These are phyloP conservation scores for Azorinus chamasolen DNA, from an alignment of 2,888 invertebrate species.

Conservation along the genomic window DNA sequence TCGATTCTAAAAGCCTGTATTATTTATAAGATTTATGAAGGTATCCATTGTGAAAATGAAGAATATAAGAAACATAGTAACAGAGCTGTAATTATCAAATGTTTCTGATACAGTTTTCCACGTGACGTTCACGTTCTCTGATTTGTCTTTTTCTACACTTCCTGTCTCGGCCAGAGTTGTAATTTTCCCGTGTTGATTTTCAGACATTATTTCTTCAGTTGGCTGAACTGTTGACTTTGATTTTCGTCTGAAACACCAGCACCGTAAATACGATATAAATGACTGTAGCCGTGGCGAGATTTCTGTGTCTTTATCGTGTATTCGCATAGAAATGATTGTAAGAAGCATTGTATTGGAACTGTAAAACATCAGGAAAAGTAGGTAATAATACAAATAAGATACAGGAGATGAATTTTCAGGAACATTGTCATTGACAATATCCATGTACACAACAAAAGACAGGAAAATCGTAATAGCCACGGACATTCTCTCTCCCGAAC, in stretches of 20 bases:
- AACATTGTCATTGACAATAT: constrained; percentile 50
- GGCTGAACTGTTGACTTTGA: no score
- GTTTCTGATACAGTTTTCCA: constrained; percentile 43
- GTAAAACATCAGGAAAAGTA: constrained; percentile 40
- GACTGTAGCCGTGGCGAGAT: constrained; percentile 5
- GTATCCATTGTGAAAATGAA: neutral
- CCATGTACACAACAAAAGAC: constrained; percentile 57
- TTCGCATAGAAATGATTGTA: constrained; percentile 39
- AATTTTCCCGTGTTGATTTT: no score
- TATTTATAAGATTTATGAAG: constrained; percentile 5
- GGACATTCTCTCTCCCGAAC: constrained; percentile 52
- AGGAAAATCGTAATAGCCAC: constrained; percentile 52
- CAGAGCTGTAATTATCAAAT: constrained; percentile 29
- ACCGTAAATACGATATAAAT: constrained; percentile 2
- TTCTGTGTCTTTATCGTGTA: constrained; percentile 30
- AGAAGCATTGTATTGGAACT: constrained; percentile 33
- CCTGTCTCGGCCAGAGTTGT: no score
- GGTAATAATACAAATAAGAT: constrained; percentile 48
- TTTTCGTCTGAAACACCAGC: neutral
- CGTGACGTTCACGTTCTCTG: neutral
- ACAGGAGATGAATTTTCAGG: constrained; percentile 53
- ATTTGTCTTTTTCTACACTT: neutral
- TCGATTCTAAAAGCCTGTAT: constrained; percentile 1
- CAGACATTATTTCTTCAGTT: neutral
- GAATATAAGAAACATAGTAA: constrained; percentile 1